Evolutionary conservation across 2,797 vertebrate genomes (phyloP), one percentile per base, ranked within the genome.

Genomic region (Mionectes olivaceus): DNA sequence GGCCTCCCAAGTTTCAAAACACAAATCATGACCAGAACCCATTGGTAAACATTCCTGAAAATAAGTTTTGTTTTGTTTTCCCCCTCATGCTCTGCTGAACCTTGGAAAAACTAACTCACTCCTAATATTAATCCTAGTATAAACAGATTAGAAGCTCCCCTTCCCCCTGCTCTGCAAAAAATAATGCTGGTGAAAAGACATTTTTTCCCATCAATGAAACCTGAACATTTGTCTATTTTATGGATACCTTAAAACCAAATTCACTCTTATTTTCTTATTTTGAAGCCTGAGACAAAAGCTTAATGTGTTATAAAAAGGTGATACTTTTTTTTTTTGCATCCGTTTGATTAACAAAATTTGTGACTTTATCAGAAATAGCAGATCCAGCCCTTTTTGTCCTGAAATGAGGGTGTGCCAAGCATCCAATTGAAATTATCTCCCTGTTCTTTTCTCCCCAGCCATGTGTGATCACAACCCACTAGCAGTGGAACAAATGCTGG

Each of bases 1-100:
- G 95, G 97, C 98, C 98, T 98, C 98, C 97, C 74, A 95, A 90
- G 95, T 93, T 87, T 96, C 95, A 97, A 97, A 97, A 97, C 97
- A 97, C 97, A 92, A 96, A 97, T 97, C 98, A 97, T 90, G 96
- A 97, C 97, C 97, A 94, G 93, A 94, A 95, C 88, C 92, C 59
- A 86, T 95, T 97, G 94, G 97, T 97, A 98, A 98, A 98, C 97
- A 98, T 97, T 96, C 96, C 93, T 96, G 95, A 96, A 97, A 97
- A 96, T 95, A 96, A 92, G 83, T 95, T 94, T 95, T 95, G 94
- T 96, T 97, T 96, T 94, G 93, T 92, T 97, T 96, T 95, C 90
- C 81, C 83, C 80, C 88, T 93, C 90, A 94, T 94, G 94, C 94
- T 96, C 89, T 91, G 87, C 85, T 95, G 81, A 83, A 83, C 80